These are phyloP conservation scores for Sepioteuthis lessoniana DNA, from an alignment of 2,888 invertebrate species.

Conservation along the genomic window DNA sequence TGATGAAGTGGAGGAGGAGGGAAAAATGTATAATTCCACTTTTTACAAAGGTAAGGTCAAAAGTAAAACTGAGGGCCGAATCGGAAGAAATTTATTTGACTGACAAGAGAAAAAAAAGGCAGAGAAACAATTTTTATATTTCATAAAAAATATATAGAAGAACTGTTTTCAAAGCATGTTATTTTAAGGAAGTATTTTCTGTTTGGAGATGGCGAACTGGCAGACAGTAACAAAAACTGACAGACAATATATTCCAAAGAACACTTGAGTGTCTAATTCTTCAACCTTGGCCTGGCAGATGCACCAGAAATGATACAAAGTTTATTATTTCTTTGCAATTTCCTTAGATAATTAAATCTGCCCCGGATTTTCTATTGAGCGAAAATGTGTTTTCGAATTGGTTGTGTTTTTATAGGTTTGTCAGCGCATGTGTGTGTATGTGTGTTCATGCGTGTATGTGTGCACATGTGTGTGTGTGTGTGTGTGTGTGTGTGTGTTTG, in stretches of 20 bases:
- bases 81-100: no score
- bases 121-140: no score
- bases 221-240: not conserved
- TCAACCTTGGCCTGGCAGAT: not conserved
- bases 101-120: no score
- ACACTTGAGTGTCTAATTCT: slow-evolving; percentile 33
- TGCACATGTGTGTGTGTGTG: no score
- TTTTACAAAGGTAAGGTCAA: no score
- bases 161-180: not conserved
- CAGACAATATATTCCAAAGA: slow-evolving; percentile 12
- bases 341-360: not conserved
- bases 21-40: no score
- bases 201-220: not conserved
- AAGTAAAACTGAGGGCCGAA: no score
- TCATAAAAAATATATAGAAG: no score
- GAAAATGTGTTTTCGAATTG: not conserved
- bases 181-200: not conserved
- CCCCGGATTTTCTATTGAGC: slow-evolving; percentile 11
- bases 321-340: slow-evolving; percentile 20
- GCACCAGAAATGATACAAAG: not conserved
- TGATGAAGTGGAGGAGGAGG: no score
- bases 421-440: not conserved
- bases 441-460: not conserved
- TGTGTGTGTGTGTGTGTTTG: not conserved
- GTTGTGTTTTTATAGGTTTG: not conserved